Conservation (phyloP, 2,888 invertebrate genomes). For the Tribolium freemani region DNA sequence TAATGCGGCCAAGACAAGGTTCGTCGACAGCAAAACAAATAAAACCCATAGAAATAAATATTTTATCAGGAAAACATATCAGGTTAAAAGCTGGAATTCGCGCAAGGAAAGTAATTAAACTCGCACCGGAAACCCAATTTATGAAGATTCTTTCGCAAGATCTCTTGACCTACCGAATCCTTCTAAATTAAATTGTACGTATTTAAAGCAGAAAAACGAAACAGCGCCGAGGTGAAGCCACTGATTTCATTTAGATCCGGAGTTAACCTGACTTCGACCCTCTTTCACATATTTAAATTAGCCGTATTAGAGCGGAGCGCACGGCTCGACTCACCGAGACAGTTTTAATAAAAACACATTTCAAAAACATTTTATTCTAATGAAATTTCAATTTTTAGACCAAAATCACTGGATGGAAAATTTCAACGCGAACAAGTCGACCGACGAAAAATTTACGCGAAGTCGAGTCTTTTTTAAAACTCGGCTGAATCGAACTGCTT, state of each 20-base stretch:
- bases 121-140: slow-evolving; percentile 42
- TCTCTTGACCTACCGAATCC: slow-evolving; percentile 45
- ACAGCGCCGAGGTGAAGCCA: slow-evolving; percentile 4
- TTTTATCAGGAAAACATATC: slow-evolving; percentile 40
- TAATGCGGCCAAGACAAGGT: slow-evolving; percentile 16
- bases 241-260: slow-evolving; percentile 13
- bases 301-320: neutral
- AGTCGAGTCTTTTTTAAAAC: slow-evolving; percentile 10
- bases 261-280: slow-evolving; percentile 28
- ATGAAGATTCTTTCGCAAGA: slow-evolving; percentile 42
- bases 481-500: neutral
- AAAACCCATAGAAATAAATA: slow-evolving; percentile 31
- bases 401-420: slow-evolving; percentile 24
- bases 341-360: slow-evolving; percentile 29
- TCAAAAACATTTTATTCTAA: slow-evolving; percentile 29
- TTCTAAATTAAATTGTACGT: slow-evolving; percentile 46
- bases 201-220: neutral
- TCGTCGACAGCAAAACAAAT: slow-evolving; percentile 33
- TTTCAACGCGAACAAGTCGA: slow-evolving; percentile 5
- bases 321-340: slow-evolving; percentile 1
- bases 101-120: slow-evolving; percentile 43
- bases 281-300: slow-evolving; percentile 30
- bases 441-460: slow-evolving; percentile 8
- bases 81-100: slow-evolving; percentile 39
- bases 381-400: slow-evolving; percentile 34